These are phyloP conservation scores for Siniperca knerii DNA, from an alignment of 2,113 vertebrate species.

Conservation along the genomic window DNA sequence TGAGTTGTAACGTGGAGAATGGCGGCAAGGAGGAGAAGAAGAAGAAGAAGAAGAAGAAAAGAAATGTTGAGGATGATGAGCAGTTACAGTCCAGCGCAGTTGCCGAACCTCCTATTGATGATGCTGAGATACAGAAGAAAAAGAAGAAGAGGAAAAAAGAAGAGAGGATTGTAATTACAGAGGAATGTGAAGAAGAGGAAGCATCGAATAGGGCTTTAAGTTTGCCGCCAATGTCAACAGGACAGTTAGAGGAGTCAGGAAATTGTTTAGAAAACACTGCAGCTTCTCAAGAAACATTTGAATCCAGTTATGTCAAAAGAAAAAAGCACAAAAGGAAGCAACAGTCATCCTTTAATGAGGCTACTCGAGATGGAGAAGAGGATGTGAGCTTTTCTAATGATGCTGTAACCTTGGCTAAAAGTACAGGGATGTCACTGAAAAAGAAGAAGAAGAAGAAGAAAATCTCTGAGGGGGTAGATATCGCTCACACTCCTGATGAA, in stretches of 20 bases:
- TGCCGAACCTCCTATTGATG: slow-evolving; percentile 4
- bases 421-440: background rate
- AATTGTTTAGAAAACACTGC: slow-evolving; percentile 4
- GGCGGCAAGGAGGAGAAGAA: background rate
- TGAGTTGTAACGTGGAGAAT: background rate
- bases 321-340: slow-evolving; percentile 50
- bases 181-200: background rate
- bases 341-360: background rate
- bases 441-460: slow-evolving; percentile 16
- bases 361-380: background rate
- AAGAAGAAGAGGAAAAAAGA: slow-evolving; percentile 31
- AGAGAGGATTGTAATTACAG: background rate
- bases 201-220: background rate
- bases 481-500: background rate
- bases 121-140: background rate
- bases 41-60: slow-evolving; percentile 26
- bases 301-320: background rate
- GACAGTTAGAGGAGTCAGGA: background rate
- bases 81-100: background rate
- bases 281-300: background rate
- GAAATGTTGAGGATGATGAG: background rate
- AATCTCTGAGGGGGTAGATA: background rate
- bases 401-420: background rate
- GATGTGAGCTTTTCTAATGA: background rate
- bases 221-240: background rate